A percentile compares a stretch with the other conserved stretches of the same genome.
phyloP scores from a whole-genome alignment of 2,113 vertebrate species.

The Acinonyx jubatus region DNA sequence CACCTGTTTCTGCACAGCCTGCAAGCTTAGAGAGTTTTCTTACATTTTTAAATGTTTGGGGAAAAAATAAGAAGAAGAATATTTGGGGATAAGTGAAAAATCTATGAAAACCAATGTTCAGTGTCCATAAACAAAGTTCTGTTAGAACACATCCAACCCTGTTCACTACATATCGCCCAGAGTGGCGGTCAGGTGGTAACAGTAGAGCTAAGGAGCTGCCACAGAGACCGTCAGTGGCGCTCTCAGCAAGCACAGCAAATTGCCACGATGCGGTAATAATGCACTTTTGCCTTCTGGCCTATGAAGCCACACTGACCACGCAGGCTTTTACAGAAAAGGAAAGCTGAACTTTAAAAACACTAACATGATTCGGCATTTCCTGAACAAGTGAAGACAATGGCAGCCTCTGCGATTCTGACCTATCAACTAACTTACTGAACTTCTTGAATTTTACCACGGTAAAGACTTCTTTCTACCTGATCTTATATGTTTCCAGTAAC shows the following conservation, averaged over 20 bases:
- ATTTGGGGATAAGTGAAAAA: background rate
- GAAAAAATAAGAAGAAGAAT: background rate
- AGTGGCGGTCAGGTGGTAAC: fast-evolving
- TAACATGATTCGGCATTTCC: conserved; percentile 20
- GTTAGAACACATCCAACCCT: too few relatives aligned
- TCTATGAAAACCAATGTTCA: background rate
- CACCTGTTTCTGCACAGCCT: background rate
- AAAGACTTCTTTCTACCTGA: background rate
- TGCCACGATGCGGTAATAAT: background rate
- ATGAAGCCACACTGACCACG: background rate
- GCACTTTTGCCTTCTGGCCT: background rate
- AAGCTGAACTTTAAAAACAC: background rate
- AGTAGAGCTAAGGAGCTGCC: background rate
- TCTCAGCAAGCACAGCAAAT: background rate
- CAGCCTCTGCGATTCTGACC: background rate
- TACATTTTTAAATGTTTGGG: background rate
- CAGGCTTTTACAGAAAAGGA: background rate
- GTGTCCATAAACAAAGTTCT: background rate
- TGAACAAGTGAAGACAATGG: background rate
- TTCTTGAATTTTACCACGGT: conserved; percentile 20
- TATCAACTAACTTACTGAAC: conserved; percentile 37
- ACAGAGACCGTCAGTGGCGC: background rate
- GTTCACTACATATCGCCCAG: background rate
- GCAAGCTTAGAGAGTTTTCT: background rate
- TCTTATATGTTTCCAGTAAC: background rate